Base-by-base conservation (phyloP, 2,888 invertebrate species). In the Notodonta dromedarius region DNA sequence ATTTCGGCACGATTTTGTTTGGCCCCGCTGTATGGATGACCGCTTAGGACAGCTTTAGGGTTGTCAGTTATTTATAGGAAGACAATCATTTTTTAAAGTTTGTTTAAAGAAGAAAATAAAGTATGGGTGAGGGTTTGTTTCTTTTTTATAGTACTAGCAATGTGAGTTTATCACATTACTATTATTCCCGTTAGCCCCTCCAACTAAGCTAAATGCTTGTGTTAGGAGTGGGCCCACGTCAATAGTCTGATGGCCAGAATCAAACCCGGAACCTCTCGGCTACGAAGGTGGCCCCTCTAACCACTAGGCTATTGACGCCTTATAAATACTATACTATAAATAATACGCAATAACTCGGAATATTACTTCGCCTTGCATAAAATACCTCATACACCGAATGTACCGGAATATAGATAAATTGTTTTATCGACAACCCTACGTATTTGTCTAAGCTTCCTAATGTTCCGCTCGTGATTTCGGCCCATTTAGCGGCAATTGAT, bases 391-490 rank as follows among this genome's bases (percentile, higher is more conserved):
- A 46, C 13, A 46, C 9, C n/a, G 4, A n/a, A 46, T 46, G 46
- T 46, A 46, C 13, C n/a, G n/a, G n/a, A n/a, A 46, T 46, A 46
- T 13, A 46, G 4, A 46, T 46, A 46, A 46, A 46, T 46, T n/a
- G 46, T 46, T 4, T 46, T n/a, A n/a, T 46, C 46, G 46, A 32
- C 70, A 70, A 56, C 70, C 73, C 70, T 70, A 39, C 6, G 52
- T 60, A 48, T 58, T 62, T 61, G 56, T 61, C 50, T 53, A 56
- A 58, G 35, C 54, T 59, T 48, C 57, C n/a, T 56, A 63, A 70
- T 65, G 63, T 63, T 59, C 63, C 62, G 63, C 61, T 75, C 78
- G 75, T 77, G 74, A 72, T 77, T 73, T 70, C 64, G 7, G 57
- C 56, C 73, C 72, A 76, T 78, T 76, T 67, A 62, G 59, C 51